Evolutionary conservation across 2,113 vertebrate species (phyloP).

Genomic region (Pelodiscus sinensis): DNA sequence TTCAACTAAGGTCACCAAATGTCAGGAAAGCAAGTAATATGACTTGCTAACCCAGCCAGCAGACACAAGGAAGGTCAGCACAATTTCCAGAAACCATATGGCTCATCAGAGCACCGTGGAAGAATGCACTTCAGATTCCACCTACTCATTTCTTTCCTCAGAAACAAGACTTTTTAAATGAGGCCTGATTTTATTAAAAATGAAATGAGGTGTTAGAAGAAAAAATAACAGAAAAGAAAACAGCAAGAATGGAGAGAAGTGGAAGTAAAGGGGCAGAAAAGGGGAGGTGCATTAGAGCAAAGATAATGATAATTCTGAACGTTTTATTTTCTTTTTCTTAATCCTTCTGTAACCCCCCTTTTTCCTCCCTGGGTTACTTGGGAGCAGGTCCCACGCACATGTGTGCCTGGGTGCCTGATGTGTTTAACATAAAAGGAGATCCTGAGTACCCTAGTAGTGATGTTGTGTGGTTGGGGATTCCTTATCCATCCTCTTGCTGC

Average conservation of each 20-base stretch:
- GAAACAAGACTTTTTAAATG: background rate
- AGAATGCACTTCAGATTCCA: background rate
- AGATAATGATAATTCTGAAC: background rate
- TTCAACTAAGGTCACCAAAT: background rate
- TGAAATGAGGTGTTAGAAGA: background rate
- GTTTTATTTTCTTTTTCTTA: background rate
- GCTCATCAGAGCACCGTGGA: background rate
- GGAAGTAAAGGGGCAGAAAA: background rate
- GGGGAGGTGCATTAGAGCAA: background rate
- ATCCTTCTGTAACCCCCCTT: background rate
- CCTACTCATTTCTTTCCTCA: background rate
- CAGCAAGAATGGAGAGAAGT: background rate
- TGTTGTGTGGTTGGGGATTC: no score
- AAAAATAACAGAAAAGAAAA: background rate
- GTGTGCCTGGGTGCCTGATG: no score
- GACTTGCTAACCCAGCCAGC: background rate
- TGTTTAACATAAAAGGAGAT: no score
- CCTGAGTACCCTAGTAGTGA: no score
- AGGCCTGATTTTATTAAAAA: background rate
- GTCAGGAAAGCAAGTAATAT: background rate
- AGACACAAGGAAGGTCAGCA: background rate
- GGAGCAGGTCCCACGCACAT: no score
- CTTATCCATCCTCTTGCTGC: no score
- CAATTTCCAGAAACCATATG: background rate
- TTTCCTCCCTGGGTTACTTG: no score